These are phyloP conservation scores for Apoderus coryli DNA, from an alignment of 2,888 invertebrate genomes.

Conservation along the genomic window DNA sequence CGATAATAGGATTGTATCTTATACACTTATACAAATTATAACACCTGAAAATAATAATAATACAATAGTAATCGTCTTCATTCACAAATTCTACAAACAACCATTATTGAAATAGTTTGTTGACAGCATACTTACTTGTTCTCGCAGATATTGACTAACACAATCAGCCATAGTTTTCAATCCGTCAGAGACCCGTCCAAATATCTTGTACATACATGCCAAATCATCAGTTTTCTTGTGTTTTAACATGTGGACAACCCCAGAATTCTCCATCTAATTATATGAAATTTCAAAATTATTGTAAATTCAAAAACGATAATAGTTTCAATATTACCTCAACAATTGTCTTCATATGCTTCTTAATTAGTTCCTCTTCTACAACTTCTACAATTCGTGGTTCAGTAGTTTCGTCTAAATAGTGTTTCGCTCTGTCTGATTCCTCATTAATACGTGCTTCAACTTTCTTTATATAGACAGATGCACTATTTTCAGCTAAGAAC, in stretches of 20 bases:
- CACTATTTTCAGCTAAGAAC: conserved; percentile 95
- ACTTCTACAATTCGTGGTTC: conserved; percentile 92
- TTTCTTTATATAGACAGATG: conserved; percentile 96
- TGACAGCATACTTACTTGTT: no score
- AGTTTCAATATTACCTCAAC: conserved; percentile 55
- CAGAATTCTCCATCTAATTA: conserved; percentile 99
- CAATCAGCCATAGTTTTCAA: conserved; percentile 92
- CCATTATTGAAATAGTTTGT: no score
- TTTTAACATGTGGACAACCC: conserved; percentile 96
- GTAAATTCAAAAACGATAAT: conserved; percentile 8
- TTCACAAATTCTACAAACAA: no score
- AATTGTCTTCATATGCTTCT: conserved; percentile 96
- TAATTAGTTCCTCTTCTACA: conserved; percentile 94
- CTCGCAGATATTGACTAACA: conserved; percentile 85
- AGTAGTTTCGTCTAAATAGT: conserved; percentile 95
- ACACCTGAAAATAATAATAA: background rate
- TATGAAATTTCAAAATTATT: no score
- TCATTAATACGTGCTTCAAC: conserved; percentile 95
- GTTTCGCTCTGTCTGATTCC: conserved; percentile 93
- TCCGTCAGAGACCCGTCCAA: conserved; percentile 83
- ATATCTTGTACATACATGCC: conserved; percentile 94
- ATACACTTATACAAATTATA: background rate
- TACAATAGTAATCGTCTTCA: no score
- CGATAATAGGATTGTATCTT: no score
- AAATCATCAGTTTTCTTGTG: conserved; percentile 95